Evolutionary conservation across 2,113 vertebrate genomes (phyloP).

Genomic region (Hypomesus transpacificus): DNA sequence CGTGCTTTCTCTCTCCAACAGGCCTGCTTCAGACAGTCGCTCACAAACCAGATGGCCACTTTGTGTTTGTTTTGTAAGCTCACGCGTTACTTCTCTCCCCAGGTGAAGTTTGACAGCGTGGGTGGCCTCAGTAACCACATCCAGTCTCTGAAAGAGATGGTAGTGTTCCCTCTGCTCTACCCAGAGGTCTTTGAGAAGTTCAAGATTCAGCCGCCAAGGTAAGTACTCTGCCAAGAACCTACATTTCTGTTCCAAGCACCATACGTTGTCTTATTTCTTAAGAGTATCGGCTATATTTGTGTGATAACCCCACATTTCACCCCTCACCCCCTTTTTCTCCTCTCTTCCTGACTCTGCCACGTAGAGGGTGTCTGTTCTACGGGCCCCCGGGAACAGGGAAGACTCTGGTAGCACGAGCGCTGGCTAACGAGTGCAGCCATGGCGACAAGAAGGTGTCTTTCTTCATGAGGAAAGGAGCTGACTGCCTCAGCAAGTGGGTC

Average conservation of each 20-base stretch:
- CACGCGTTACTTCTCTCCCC: conserved; percentile 22
- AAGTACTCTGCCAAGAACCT: conserved; percentile 26
- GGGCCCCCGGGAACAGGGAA: conserved; percentile 98
- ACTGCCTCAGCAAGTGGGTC: conserved; percentile 99
- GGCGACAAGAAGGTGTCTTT: conserved; percentile 97
- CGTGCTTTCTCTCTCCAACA: not conserved
- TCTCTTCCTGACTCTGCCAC: conserved; percentile 32
- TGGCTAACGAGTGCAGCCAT: conserved; percentile 97
- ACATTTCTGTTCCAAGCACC: not conserved
- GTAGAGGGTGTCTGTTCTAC: conserved; percentile 96
- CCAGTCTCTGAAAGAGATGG: conserved; percentile 98
- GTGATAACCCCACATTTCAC: not conserved
- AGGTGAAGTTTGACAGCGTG: conserved; percentile 94
- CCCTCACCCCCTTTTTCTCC: not conserved
- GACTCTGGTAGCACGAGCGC: conserved; percentile 95
- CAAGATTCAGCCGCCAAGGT: conserved; percentile 99
- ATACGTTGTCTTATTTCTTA: not conserved
- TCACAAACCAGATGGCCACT: not conserved
- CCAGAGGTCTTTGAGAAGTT: conserved; percentile 98
- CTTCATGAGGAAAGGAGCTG: conserved; percentile 99
- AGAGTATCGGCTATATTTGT: not conserved
- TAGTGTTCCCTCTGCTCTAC: conserved; percentile 96
- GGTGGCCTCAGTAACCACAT: conserved; percentile 94
- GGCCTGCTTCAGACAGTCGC: too few species aligned
- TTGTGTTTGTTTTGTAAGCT: not conserved